Evolutionary conservation across 2,888 invertebrate species (phyloP), one percentile per base, ranked within the genome.

Genomic region (Caenorhabditis virilis): DNA sequence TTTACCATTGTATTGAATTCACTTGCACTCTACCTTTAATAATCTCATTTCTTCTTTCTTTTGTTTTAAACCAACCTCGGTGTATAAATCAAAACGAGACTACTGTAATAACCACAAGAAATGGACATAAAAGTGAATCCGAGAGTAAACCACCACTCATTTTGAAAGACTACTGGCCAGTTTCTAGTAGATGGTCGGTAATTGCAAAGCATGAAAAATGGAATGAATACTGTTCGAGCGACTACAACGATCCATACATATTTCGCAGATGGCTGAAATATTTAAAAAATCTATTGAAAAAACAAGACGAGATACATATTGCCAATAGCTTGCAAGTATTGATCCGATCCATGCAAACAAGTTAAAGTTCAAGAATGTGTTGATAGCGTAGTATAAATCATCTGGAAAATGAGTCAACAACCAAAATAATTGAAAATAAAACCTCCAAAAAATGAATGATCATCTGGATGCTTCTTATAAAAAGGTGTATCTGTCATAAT

Each of bases 351-450:
- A 91, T 1, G 97, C 95, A 64, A 89, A 91, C 0, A 92, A 79
- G 84, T 97, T 98, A 86, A 98, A 98, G 6, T 91, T 92, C 54
- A 98, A 85, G 85, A 92, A 98, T 83, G 95, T 95, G 25, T 91
- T 91, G 22, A 97, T 85, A 2, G 88, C 86, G 0, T 87, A 86
- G 85, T 72, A 75, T 2, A 73, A 46, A 18, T 68, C 66, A 27
- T 72, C 69, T n/a, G n/a, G n/a, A n/a, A n/a, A n/a, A n/a, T n/a
- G n/a, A n/a, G n/a, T n/a, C n/a, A n/a, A n/a, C n/a, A n/a, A n/a
- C n/a, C n/a, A n/a, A n/a, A n/a, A n/a, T n/a, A n/a, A n/a, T n/a
- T n/a, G n/a, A n/a, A n/a, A n/a, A n/a, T n/a, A n/a, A n/a, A n/a
- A n/a, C n/a, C n/a, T 46, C 65, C 65, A 20, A 65, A 69, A 7